These are phyloP conservation scores for Lycaena phlaeas DNA, from an alignment of 2,888 invertebrate genomes.

Conservation along the genomic window DNA sequence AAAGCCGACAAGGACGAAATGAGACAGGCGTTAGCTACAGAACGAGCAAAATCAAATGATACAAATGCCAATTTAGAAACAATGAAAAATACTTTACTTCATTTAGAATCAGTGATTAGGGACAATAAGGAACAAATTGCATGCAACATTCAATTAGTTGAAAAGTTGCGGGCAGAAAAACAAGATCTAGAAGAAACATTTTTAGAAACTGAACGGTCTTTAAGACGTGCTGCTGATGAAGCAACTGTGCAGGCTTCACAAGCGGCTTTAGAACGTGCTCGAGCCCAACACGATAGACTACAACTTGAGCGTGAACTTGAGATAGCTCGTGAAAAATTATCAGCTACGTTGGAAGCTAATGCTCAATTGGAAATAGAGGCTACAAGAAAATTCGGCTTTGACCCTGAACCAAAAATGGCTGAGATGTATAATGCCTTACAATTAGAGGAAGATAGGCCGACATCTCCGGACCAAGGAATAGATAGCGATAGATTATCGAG, in stretches of 20 bases:
- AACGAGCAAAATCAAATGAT: conserved; percentile 34
- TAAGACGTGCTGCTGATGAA: conserved; percentile 80
- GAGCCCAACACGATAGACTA: conserved; percentile 79
- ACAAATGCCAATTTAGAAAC: conserved; percentile 36
- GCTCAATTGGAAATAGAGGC: conserved; percentile 60
- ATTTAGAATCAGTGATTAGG: conserved; percentile 38
- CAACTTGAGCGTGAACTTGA: conserved; percentile 77
- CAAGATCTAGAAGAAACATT: conserved; percentile 52
- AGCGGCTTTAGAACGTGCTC: conserved; percentile 80
- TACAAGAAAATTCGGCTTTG: conserved; percentile 46
- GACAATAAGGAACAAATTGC: conserved; percentile 41
- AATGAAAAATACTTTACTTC: conserved; percentile 31
- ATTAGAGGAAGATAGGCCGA: conserved; percentile 57
- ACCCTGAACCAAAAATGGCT: conserved; percentile 40
- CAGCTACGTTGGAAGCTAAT: conserved; percentile 39
- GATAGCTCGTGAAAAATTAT: conserved; percentile 64
- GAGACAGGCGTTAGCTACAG: conserved; percentile 32
- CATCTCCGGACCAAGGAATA: conserved; percentile 91
- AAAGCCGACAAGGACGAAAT: conserved; percentile 40
- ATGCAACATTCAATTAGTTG: conserved; percentile 35
- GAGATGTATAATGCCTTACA: conserved; percentile 35
- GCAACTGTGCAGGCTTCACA: conserved; percentile 83
- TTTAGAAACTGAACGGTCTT: conserved; percentile 64
- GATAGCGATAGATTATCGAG: conserved; percentile 84
- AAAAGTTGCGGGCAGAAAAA: conserved; percentile 46